Base-by-base conservation (phyloP, 1,140 invertebrate species). In the Drosophila nebulosa region DNA sequence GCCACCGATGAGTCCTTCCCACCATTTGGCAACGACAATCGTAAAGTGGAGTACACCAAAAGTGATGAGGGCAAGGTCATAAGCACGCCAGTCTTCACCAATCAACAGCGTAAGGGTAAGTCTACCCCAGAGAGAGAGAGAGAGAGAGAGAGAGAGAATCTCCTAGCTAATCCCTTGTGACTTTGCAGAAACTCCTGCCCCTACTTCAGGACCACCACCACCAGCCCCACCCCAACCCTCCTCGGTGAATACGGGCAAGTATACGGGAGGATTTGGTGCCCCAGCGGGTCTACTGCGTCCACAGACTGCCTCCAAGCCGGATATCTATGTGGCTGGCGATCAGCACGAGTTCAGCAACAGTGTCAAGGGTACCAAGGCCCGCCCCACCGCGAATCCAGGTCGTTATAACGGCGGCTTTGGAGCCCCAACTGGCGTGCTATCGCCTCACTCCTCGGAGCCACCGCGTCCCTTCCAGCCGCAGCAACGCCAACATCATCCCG, bases 1-100 rank as follows among this genome's bases (percentile, higher is more conserved):
- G 42, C 51, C 22, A 24, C 63, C 0, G 66, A 56, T 10, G 73
- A 84, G 5, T 64, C 64, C 18, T 78, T 79, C 50, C 72, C 77
- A 18, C 77, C 85, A 27, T 58, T 74, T 18, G 30, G 39, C 56
- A 27, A 56, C n/a, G 42, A 21, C 18, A 61, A 39, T 16, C 58
- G 55, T 22, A 86, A 89, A 63, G 64, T 89, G 5, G 85, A 84
- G 68, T 89, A 89, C 53, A 89, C 71, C 22, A 91, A 91, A 68
- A 90, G 90, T 64, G 84, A 90, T 16, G 90, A 90, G 22, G 90
- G 90, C 63, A 91, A 91, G 66, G 90, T 91, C 22, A 90, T 91
- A 32, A 90, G 79, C 18, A 90, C 81, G 0, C 83, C 81, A 4
- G 26, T 86, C 16, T 67, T 86, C 16, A 67, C 21, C 18, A 58